phyloP scores from a whole-genome alignment of 2,888 invertebrate species.

The Lissocephala sabroskyi region DNA sequence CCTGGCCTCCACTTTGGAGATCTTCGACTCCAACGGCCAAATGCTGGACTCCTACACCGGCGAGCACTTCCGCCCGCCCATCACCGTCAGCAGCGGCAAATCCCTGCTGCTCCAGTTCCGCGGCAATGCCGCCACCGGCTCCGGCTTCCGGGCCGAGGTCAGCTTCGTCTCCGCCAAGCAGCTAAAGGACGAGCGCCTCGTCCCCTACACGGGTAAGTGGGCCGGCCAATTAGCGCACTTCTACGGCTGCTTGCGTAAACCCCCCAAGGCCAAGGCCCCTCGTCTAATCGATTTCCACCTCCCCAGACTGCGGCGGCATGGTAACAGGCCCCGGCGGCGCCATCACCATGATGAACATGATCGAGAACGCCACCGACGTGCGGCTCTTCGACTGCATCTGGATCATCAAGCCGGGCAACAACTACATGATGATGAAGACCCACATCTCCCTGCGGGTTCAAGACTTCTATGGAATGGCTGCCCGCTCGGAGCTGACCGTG shows the following conservation, averaged over 20 bases:
- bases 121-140: conserved; percentile 79
- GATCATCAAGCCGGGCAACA: conserved; percentile 79
- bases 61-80: conserved; percentile 79
- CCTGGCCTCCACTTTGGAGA: conserved; percentile 79
- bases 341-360: conserved; percentile 85
- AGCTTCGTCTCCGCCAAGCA: conserved; percentile 70
- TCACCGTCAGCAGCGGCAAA: conserved; percentile 78
- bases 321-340: conserved; percentile 81
- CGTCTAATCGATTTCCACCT: conserved; percentile 1
- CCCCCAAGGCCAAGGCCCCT: too few species aligned
- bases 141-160: conserved; percentile 79
- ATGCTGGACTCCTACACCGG: conserved; percentile 79
- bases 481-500: conserved; percentile 77
- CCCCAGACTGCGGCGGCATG: conserved; percentile 80
- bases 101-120: conserved; percentile 78
- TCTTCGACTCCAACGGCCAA: conserved; percentile 80
- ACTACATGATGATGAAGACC: conserved; percentile 78
- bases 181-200: conserved; percentile 64
- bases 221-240: conserved; percentile 30
- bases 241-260: conserved; percentile 48
- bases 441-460: conserved; percentile 78
- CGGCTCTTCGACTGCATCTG: conserved; percentile 81
- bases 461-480: conserved; percentile 77
- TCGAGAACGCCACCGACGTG: conserved; percentile 74
- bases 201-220: conserved; percentile 69